A percentile compares a stretch with the other conserved stretches of the same genome.
Evolutionary conservation across 2,888 invertebrate genomes (phyloP).

Genomic region (Harmothoe impar): DNA sequence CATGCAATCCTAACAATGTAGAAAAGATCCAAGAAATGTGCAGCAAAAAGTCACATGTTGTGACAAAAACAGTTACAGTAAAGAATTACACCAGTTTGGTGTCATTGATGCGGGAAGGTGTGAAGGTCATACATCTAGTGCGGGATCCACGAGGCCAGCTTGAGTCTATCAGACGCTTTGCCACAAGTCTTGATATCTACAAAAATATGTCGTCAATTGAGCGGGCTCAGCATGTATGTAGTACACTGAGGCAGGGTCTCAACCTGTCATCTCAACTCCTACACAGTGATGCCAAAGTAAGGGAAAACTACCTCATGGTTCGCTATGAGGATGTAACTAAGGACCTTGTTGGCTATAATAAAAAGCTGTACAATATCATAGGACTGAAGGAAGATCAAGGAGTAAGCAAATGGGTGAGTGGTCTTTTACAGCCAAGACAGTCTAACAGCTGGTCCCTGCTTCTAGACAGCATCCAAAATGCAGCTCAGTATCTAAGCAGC

Average conservation of each 20-base stretch:
- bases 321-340: background rate
- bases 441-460: too few species aligned
- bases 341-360: background rate
- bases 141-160: background rate
- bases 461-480: too few species aligned
- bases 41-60: background rate
- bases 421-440: background rate
- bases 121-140: conserved; percentile 2
- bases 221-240: background rate
- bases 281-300: background rate
- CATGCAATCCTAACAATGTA: background rate
- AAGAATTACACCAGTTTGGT: conserved; percentile 6
- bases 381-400: background rate
- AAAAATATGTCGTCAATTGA: background rate
- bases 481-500: too few species aligned
- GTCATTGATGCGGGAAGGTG: background rate
- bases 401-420: background rate
- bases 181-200: background rate
- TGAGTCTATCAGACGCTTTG: background rate
- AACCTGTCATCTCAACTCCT: background rate
- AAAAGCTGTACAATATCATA: background rate
- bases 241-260: background rate
- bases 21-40: background rate
- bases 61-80: background rate
- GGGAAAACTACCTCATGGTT: background rate